Evolutionary conservation across 2,888 invertebrate genomes (phyloP).

Genomic region (Drosophila nigricruria): DNA sequence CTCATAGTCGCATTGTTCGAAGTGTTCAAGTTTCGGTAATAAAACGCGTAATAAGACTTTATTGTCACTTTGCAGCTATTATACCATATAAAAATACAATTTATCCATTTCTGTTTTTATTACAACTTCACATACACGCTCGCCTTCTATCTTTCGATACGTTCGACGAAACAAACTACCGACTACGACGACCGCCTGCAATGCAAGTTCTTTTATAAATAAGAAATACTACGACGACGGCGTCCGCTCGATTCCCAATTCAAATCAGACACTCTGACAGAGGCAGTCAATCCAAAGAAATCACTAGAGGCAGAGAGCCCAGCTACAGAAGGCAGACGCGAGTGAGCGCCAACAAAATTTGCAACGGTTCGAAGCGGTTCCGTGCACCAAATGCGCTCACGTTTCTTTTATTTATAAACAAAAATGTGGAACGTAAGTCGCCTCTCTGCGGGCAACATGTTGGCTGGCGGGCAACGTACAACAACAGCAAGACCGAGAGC

Average conservation of each 20-base stretch:
- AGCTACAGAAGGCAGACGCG: slow-evolving; percentile 5
- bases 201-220: slow-evolving; percentile 82
- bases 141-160: slow-evolving; percentile 41
- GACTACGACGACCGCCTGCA: slow-evolving; percentile 75
- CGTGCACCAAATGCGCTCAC: slow-evolving; percentile 77
- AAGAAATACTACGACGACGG: slow-evolving; percentile 58
- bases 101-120: slow-evolving; percentile 25
- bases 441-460: slow-evolving; percentile 66
- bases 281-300: slow-evolving; percentile 63
- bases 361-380: slow-evolving; percentile 83
- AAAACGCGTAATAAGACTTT: slow-evolving; percentile 40
- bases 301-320: slow-evolving; percentile 54
- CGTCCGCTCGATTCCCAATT: slow-evolving; percentile 58
- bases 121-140: slow-evolving; percentile 42
- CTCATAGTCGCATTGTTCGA: slow-evolving; percentile 58
- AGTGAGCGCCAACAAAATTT: slow-evolving; percentile 48
- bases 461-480: slow-evolving; percentile 33
- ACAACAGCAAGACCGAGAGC: background rate
- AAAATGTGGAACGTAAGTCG: slow-evolving; percentile 73
- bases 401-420: slow-evolving; percentile 79
- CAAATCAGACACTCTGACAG: slow-evolving; percentile 54
- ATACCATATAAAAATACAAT: slow-evolving; percentile 28
- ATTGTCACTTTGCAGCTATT: slow-evolving; percentile 41
- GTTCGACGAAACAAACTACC: slow-evolving; percentile 28
- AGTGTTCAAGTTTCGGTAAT: slow-evolving; percentile 30